Evolutionary conservation across 2,888 invertebrate species (phyloP), one percentile per base, ranked within the genome.

Genomic region (Micoletzkya japonica): DNA sequence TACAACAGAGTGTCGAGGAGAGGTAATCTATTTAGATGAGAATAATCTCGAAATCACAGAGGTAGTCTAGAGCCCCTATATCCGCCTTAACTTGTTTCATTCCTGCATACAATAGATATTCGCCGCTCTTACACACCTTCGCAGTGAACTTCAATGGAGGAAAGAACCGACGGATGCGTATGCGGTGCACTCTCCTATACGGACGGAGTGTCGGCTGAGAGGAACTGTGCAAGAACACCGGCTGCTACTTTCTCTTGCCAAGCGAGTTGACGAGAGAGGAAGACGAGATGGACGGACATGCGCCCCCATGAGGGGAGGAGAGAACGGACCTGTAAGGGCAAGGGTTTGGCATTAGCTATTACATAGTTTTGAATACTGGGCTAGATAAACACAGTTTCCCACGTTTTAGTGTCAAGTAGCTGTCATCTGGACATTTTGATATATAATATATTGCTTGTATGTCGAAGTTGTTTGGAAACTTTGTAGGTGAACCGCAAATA

Each of bases 241-340:
- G 28, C 30, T 17, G 67, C 36, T 20, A 67, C 57, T 32, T 44
- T n/a, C 2, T 67, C 67, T 57, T 67, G 59, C 84, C 84, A 84
- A 17, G 68, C 59, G 37, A 82, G 75, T 68, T 82, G 80, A 49
- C 79, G 71, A 52, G 78, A 75, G 20, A 82, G 63, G 71, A 78
- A 82, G 32, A 84, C 81, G 54, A 83, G 72, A 70, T 83, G 81
- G 6, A 79, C 69, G 7, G 74, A 63, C 32, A 77, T 70, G n/a
- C 76, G 73, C 26, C 80, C 78, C 83, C 84, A 82, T 50, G 77
- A 70, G 10, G 77, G 74, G 7, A 84, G 72, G 3, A 84, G 71
- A 34, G 67, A 68, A 36, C 73, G 73, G 34, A 80, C 74, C 79
- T 76, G 61, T 24, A 70, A n/a, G n/a, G n/a, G n/a, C n/a, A n/a